Conservation (phyloP, 2,888 invertebrate genomes). For the Bugulina stolonifera region DNA sequence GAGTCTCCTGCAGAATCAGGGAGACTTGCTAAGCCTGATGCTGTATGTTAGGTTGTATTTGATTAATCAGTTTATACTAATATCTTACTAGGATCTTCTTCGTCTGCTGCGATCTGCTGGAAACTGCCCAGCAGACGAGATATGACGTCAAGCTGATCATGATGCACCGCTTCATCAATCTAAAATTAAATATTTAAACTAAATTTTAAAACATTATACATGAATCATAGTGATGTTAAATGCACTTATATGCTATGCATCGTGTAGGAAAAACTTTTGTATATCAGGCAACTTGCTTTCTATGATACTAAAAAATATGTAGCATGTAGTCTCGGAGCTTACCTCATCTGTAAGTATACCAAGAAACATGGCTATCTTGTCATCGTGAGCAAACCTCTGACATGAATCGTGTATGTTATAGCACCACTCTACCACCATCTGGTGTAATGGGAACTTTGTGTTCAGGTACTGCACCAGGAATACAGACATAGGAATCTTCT, state of each 20-base stretch:
- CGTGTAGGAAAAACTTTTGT: too few relatives aligned
- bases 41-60: too few relatives aligned
- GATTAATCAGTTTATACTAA: too few relatives aligned
- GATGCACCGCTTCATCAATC: slow-evolving; percentile 47
- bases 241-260: too few relatives aligned
- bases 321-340: too few relatives aligned
- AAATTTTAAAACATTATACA: too few relatives aligned
- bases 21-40: too few relatives aligned
- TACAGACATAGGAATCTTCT: slow-evolving; percentile 35
- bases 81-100: slow-evolving; percentile 35
- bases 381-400: slow-evolving; percentile 45
- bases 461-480: slow-evolving; percentile 44
- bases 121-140: slow-evolving; percentile 41
- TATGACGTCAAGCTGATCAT: slow-evolving; percentile 39
- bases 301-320: too few relatives aligned
- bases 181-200: too few relatives aligned
- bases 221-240: too few relatives aligned
- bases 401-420: slow-evolving; percentile 51
- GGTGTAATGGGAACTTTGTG: slow-evolving; percentile 41
- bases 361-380: slow-evolving; percentile 45
- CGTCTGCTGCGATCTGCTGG: slow-evolving; percentile 41
- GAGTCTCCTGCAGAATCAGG: too few relatives aligned
- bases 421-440: slow-evolving; percentile 50
- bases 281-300: too few relatives aligned
- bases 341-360: slow-evolving; percentile 44